Evolutionary conservation across 2,888 invertebrate species (phyloP).

Genomic region (Gonocerus acuteangulatus): DNA sequence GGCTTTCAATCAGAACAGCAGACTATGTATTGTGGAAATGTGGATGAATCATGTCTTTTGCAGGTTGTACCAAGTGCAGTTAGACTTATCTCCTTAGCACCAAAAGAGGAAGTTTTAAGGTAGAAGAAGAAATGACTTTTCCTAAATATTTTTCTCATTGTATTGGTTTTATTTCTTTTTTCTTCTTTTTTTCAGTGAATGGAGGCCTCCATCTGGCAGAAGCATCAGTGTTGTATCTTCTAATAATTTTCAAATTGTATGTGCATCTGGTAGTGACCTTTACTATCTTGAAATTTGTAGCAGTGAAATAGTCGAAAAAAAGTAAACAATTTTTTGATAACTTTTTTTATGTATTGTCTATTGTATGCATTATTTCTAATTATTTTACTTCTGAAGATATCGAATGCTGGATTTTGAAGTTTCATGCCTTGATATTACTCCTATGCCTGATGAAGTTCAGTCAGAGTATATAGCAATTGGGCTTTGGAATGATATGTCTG

Average conservation of each 20-base stretch:
- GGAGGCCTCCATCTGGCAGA: slow-evolving; percentile 60
- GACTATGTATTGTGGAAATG: slow-evolving; percentile 90
- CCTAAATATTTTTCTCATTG: neutral
- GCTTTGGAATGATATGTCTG: slow-evolving; percentile 95
- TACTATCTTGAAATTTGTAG: slow-evolving; percentile 69
- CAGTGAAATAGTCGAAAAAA: slow-evolving; percentile 55
- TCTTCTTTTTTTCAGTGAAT: slow-evolving; percentile 47
- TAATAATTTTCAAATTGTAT: slow-evolving; percentile 65
- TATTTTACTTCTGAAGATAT: slow-evolving; percentile 41
- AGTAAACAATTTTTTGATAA: slow-evolving; percentile 44
- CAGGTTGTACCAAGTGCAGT: slow-evolving; percentile 68
- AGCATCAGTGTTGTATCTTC: slow-evolving; percentile 83
- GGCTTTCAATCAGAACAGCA: slow-evolving; percentile 89
- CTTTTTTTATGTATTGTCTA: no score
- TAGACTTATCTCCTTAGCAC: slow-evolving; percentile 60
- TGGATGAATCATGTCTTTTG: slow-evolving; percentile 70
- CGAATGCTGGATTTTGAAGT: slow-evolving; percentile 85
- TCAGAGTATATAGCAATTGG: slow-evolving; percentile 82
- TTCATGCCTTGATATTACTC: slow-evolving; percentile 90
- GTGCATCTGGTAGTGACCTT: slow-evolving; percentile 81
- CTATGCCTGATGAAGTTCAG: slow-evolving; percentile 50
- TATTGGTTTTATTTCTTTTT: neutral
- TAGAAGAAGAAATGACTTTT: neutral
- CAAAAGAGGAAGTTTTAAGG: slow-evolving; percentile 41
- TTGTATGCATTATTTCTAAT: neutral